Conservation (phyloP, 2,888 invertebrate species). For the Embidobia sp. region DNA sequence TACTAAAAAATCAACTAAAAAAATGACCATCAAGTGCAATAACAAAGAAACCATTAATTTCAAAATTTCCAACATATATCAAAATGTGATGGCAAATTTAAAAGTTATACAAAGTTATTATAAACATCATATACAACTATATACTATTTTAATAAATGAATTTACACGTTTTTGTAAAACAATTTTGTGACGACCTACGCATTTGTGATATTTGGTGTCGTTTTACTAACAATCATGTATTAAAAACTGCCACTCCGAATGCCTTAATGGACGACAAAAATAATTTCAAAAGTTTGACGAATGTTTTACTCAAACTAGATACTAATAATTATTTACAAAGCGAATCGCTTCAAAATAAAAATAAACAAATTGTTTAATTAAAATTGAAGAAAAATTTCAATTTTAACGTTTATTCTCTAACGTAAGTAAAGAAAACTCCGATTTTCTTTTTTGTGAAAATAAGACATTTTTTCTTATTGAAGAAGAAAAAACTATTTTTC, state of each 20-base stretch:
- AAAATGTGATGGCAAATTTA: constrained; percentile 27
- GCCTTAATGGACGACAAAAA: constrained; percentile 35
- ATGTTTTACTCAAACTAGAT: background rate
- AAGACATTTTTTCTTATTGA: no score
- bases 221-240: constrained; percentile 28
- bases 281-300: constrained; percentile 16
- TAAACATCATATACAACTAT: constrained; percentile 11
- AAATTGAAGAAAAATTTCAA: background rate
- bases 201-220: constrained; percentile 41
- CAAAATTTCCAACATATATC: constrained; percentile 13
- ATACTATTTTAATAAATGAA: constrained; percentile 41
- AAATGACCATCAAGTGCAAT: constrained; percentile 10
- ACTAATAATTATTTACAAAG: no score
- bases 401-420: background rate
- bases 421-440: background rate
- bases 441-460: no score
- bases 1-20: background rate
- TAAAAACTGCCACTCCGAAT: constrained; percentile 46
- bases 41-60: background rate
- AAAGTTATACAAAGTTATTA: constrained; percentile 17
- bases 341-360: background rate
- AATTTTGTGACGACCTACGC: constrained; percentile 25
- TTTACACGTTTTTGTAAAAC: constrained; percentile 39
- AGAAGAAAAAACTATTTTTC: no score
- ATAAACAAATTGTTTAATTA: no score